Evolutionary conservation across 2,113 vertebrate species (phyloP).

Genomic region (Hemichromis elongatus): DNA sequence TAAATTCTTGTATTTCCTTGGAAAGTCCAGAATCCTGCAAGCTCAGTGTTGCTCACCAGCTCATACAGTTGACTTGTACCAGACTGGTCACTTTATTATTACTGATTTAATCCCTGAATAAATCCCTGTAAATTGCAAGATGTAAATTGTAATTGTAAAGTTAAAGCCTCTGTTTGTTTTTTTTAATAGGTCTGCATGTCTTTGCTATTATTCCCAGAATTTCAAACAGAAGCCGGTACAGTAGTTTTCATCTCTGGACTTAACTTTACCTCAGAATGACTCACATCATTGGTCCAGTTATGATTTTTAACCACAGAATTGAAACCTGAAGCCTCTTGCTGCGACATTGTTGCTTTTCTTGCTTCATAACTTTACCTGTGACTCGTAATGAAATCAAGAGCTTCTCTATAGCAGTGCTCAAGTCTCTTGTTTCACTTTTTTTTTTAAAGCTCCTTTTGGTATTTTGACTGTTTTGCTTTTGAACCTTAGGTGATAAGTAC

Average conservation of each 20-base stretch:
- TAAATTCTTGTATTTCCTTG: not conserved
- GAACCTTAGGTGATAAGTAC: not conserved
- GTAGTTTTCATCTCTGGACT: not conserved
- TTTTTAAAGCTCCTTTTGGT: not conserved
- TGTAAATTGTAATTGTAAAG: not conserved
- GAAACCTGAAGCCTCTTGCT: not conserved
- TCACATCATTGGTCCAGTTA: not conserved
- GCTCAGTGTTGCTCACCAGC: not conserved
- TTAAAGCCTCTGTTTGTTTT: not conserved
- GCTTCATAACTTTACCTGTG: fast-evolving
- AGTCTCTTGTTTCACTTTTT: not conserved
- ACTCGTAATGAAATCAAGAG: not conserved
- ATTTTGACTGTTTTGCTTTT: not conserved
- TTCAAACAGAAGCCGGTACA: not conserved
- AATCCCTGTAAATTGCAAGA: not conserved
- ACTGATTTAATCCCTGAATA: too few species aligned
- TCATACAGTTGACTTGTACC: not conserved
- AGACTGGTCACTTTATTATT: not conserved
- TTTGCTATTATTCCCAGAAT: not conserved
- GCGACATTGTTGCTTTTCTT: not conserved
- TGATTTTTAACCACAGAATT: not conserved
- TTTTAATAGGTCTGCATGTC: not conserved
- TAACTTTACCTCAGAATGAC: not conserved
- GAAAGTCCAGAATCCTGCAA: not conserved
- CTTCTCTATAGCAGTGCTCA: not conserved